Evolutionary conservation across 2,797 vertebrate species (phyloP), one percentile per base, ranked within the genome.

Genomic region (Poecilia gillii): DNA sequence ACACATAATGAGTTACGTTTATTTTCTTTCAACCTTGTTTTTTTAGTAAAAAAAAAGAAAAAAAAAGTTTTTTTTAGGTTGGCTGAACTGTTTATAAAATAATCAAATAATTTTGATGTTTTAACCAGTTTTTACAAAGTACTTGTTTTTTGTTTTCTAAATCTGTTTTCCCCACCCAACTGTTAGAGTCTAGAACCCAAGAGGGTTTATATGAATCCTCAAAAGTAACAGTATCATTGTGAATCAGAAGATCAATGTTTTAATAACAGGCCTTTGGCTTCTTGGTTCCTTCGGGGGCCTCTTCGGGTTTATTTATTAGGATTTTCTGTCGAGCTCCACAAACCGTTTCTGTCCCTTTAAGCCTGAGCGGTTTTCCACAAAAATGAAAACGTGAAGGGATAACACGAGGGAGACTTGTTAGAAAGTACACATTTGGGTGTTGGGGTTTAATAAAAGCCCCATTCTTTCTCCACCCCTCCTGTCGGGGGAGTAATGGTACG

Each of bases 401-500:
- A 12, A 3, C 20, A 41, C 23, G 4, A 25, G 4, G 64, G 41
- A 68, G 36, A 41, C 20, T 64, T 18, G 31, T 3, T 36, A 18
- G 33, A 64, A 23, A 20, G 18, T 7, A 39, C 36, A 11, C 1
- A 9, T 41, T 68, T 25, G 23, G 36, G 14, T 36, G 59, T 64
- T 36, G 16, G 59, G 2, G 64, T 25, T 68, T 20, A 41, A 25
- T 39, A 5, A 25, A 23, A 25, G 8, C 39, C 20, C 64, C 3
- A 5, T 25, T 8, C 20, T 51, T 25, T 0, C 36, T 4, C 85
- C 49, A 51, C 64, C 91, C 92, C 93, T 88, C 57, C 5, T 81
- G 23, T 72, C 12, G 28, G 7, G 7, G 18, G 71, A 20, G 76
- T 51, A 91, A 85, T 95, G 93, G 94, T 94, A 91, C 9, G 84